phyloP scores from a whole-genome alignment of 2,797 vertebrate genomes.

The Arnoldichthys spilopterus region DNA sequence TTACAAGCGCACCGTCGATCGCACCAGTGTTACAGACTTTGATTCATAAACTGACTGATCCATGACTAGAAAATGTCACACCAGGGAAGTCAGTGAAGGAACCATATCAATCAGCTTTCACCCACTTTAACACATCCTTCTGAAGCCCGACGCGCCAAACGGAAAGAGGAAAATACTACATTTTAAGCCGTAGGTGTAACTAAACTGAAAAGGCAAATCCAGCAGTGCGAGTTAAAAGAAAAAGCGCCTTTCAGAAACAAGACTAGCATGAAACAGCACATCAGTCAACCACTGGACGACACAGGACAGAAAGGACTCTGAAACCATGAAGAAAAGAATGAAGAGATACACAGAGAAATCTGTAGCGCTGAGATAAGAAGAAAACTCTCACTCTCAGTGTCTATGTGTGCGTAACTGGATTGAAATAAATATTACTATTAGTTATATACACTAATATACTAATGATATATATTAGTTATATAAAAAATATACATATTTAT shows the following conservation, averaged over 20 bases:
- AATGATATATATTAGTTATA: too few relatives aligned
- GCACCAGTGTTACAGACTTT: background rate
- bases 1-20: background rate
- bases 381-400: too few relatives aligned
- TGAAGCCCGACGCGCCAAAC: background rate
- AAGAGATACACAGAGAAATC: too few relatives aligned
- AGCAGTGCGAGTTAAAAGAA: conserved; percentile 1
- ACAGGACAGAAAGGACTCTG: background rate
- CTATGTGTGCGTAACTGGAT: too few relatives aligned
- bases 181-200: background rate
- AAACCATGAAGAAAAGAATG: background rate
- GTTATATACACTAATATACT: too few relatives aligned
- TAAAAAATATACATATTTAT: too few relatives aligned
- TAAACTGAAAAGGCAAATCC: conserved; percentile 5
- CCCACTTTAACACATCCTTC: background rate
- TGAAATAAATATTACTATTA: too few relatives aligned
- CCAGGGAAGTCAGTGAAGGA: background rate
- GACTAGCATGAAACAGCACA: background rate
- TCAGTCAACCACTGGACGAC: background rate
- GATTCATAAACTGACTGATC: background rate
- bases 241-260: background rate
- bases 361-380: too few relatives aligned
- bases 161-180: background rate
- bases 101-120: background rate
- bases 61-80: background rate